Evolutionary conservation across 2,797 vertebrate species (phyloP), one percentile per base, ranked within the genome.

Genomic region (Limosa lapponica): DNA sequence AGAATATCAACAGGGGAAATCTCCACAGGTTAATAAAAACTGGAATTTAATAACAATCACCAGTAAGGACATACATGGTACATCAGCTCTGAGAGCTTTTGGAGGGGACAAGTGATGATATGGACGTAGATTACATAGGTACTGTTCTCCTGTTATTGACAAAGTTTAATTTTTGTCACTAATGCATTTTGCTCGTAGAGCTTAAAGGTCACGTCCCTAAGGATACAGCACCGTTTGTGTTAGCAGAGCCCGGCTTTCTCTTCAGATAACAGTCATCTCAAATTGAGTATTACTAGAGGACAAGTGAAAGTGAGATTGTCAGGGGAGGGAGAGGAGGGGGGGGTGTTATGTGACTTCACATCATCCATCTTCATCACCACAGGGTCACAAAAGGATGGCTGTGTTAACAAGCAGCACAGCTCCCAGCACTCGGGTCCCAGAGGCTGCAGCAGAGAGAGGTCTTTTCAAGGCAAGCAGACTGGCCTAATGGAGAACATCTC

Each of bases 151-250:
- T 65, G 79, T 62, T 85, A 64, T 70, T 93, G 93, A 62, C 9
- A 3, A 95, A 95, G 95, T 89, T 96, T 92, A 87, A 89, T 95
- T 96, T 93, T 95, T 97, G 80, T 87, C 88, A 48, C 86, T 95
- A 94, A 97, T 82, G 51, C 82, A 52, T 96, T 95, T 96, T 96
- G 84, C 93, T 97, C 82, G 72, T 80, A 92, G 84, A 96, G 92
- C 78, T 89, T 89, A 96, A 96, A 96, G 71, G 93, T 96, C 89
- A 28, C 0, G 51, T 93, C 93, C 81, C 92, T 28, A 81, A 90
- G 84, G 90, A 87, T 51, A 81, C 0, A 0, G 48, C 79, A 82
- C 43, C 13, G 1, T 93, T 95, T 93, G 89, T 89, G 82, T 80
- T 89, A 87, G 91, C 86, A 95, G 82, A 94, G 66, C 62, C 59